A percentile compares a stretch with the other conserved stretches of the same genome.
phyloP scores from a whole-genome alignment of 2,888 invertebrate species.

The Lasiommata megera region DNA sequence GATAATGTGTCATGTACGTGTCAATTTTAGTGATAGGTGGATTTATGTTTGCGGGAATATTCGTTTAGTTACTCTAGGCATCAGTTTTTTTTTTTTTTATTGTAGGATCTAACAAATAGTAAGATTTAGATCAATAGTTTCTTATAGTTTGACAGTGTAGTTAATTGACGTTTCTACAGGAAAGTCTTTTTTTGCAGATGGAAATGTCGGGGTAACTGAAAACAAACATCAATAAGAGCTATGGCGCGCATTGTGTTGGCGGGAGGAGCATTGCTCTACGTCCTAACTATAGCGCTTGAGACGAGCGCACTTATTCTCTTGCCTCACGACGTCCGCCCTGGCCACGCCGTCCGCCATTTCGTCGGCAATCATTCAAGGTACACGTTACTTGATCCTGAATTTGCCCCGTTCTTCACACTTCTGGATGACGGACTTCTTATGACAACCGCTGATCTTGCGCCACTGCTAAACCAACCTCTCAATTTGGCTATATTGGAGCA shows the following conservation, averaged over 20 bases:
- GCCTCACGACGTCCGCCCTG: slow-evolving; percentile 94
- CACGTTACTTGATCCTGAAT: slow-evolving; percentile 87
- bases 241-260: slow-evolving; percentile 68
- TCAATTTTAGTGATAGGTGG: too few species aligned
- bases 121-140: too few species aligned
- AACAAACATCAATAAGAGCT: slow-evolving; percentile 42
- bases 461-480: slow-evolving; percentile 90
- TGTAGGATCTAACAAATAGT: too few species aligned
- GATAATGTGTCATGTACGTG: too few species aligned
- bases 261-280: slow-evolving; percentile 66
- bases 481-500: slow-evolving; percentile 91
- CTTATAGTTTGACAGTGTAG: too few species aligned
- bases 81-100: too few species aligned
- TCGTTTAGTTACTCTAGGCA: too few species aligned
- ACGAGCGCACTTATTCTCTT: slow-evolving; percentile 83
- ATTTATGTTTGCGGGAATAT: too few species aligned
- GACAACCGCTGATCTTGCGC: slow-evolving; percentile 93
- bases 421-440: slow-evolving; percentile 93
- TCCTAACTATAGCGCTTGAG: slow-evolving; percentile 54
- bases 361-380: slow-evolving; percentile 78
- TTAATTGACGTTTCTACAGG: neutral
- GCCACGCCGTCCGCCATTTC: slow-evolving; percentile 92
- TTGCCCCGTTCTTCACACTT: slow-evolving; percentile 92
- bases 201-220: slow-evolving; percentile 66
- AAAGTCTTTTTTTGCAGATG: slow-evolving; percentile 51